These are phyloP conservation scores for Engraulis encrasicolus DNA, from an alignment of 2,113 vertebrate species.

Conservation along the genomic window DNA sequence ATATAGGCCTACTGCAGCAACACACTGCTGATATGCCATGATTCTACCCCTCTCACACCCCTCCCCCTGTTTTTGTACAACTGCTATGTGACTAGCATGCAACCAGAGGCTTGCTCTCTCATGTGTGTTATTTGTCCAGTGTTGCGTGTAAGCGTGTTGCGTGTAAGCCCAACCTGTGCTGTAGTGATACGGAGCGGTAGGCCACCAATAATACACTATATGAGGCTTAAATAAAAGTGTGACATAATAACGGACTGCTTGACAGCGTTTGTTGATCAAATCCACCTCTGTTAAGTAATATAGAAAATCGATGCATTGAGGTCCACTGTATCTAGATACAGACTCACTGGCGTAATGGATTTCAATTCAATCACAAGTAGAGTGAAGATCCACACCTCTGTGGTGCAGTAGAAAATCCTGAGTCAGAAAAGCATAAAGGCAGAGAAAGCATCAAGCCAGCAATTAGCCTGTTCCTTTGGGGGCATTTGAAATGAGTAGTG, in stretches of 20 bases:
- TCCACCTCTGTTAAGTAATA: no score
- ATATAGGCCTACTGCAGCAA: conserved; percentile 1
- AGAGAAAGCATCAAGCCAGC: background rate
- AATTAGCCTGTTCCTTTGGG: background rate
- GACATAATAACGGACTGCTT: no score
- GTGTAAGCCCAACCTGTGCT: no score
- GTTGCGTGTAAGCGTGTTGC: background rate
- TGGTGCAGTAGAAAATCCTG: background rate
- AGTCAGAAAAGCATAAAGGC: background rate
- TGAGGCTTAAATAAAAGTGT: no score
- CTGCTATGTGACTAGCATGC: background rate
- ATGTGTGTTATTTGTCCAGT: background rate
- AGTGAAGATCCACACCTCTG: no score
- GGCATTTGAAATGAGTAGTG: background rate
- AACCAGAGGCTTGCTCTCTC: background rate
- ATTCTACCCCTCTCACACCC: background rate
- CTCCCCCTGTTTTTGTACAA: background rate
- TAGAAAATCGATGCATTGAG: no score
- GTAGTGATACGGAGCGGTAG: no score
- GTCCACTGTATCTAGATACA: no score
- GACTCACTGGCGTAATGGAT: no score
- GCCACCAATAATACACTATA: no score
- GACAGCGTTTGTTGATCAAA: no score
- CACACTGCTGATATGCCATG: background rate
- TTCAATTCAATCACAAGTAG: no score